Evolutionary conservation across 2,888 invertebrate genomes (phyloP).

Genomic region (Cheilosia variabilis): DNA sequence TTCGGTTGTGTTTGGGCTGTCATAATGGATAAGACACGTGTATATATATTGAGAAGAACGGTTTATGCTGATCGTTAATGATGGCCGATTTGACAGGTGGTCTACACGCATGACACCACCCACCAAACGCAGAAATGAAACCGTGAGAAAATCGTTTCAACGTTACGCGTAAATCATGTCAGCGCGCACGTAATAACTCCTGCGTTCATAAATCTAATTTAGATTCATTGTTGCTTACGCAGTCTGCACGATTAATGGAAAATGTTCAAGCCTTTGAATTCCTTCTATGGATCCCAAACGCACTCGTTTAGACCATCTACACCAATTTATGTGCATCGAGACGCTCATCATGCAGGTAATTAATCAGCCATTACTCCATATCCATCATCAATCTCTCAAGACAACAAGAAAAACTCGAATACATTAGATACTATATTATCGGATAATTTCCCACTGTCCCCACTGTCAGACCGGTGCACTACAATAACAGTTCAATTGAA

Average conservation of each 20-base stretch:
- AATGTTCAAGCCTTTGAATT: conserved; percentile 33
- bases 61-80: too few species aligned
- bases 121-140: not conserved
- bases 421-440: conserved; percentile 44
- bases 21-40: not conserved
- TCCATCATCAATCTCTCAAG: conserved; percentile 31
- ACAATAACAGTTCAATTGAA: conserved; percentile 50
- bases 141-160: conserved; percentile 30
- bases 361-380: conserved; percentile 55
- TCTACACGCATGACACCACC: not conserved
- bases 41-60: not conserved
- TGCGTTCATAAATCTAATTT: conserved; percentile 29
- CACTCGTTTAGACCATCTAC: conserved; percentile 45
- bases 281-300: conserved; percentile 36
- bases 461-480: conserved; percentile 12
- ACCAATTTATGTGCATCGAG: conserved; percentile 52
- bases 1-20: not conserved
- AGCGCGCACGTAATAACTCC: conserved; percentile 8
- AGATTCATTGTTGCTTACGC: conserved; percentile 13
- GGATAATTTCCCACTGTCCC: conserved; percentile 25
- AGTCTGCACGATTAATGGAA: not conserved
- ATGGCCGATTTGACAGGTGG: too few species aligned
- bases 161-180: not conserved
- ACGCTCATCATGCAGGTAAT: conserved; percentile 49
- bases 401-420: conserved; percentile 10